Evolutionary conservation across 2,797 vertebrate genomes (phyloP).

Genomic region (Clarias fuscus): DNA sequence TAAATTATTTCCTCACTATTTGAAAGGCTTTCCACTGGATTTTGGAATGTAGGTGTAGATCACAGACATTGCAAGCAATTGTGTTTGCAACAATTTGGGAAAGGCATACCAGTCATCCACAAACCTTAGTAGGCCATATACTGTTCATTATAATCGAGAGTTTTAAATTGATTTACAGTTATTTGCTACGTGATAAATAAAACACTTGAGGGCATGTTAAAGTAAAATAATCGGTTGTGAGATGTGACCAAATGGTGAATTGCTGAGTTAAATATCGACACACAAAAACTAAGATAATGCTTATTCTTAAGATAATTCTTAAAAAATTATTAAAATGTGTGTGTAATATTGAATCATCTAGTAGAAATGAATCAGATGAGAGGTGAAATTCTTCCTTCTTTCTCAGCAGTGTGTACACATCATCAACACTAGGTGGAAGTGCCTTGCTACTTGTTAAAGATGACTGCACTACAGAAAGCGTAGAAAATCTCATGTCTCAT

Average conservation of each 20-base stretch:
- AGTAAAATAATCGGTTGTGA: background rate
- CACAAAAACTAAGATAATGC: background rate
- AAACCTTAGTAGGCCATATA: background rate
- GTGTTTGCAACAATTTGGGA: background rate
- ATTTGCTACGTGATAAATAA: background rate
- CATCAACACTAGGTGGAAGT: slow-evolving; percentile 28
- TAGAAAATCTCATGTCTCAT: background rate
- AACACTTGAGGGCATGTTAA: background rate
- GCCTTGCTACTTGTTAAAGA: background rate
- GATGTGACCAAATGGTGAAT: background rate
- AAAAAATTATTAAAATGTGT: background rate
- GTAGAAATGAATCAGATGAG: background rate
- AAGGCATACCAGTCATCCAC: background rate
- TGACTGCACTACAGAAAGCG: background rate
- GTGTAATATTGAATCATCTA: background rate
- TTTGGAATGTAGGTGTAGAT: background rate
- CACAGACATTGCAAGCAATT: background rate
- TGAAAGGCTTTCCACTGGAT: background rate
- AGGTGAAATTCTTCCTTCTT: background rate
- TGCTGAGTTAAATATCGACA: background rate
- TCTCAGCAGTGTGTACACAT: background rate
- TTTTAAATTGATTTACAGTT: background rate
- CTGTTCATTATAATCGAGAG: background rate
- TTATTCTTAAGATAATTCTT: background rate
- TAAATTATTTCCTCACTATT: background rate